Evolutionary conservation across 2,888 invertebrate species (phyloP), one percentile per base, ranked within the genome.

Genomic region (Incurvaria masculella): DNA sequence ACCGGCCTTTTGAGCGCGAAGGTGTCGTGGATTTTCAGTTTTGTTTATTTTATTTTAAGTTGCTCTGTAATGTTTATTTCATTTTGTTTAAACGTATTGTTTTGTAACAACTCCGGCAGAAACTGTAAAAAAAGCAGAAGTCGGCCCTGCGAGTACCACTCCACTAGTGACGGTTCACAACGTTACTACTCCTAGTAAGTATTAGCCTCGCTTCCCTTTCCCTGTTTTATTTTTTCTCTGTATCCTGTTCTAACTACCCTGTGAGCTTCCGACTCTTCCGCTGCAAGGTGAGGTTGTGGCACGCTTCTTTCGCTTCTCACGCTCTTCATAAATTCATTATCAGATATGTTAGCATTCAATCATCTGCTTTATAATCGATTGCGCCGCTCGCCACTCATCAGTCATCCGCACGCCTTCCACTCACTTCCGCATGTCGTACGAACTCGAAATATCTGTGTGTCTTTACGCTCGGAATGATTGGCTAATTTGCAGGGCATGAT

Each of bases 401-500:
- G 14, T 14, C 33, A 33, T 3, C 14, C 33, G 33, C 33, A 6
- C 33, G 33, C 33, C 8, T 33, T 33, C 33, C 6, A 33, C 33
- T 33, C 6, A 33, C 33, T 33, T 33, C 33, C 33, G 33, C 33
- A 23, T 10, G 11, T 33, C 33, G 33, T n/a, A 33, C 33, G 6
- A 33, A 14, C 4, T 14, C 33, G 5, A 23, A 56, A 63, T 73
- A 68, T 78, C 78, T 78, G 78, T 78, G 78, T 75, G 75, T 78
- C 78, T 76, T 74, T 75, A 78, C 72, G 56, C 65, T 70, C 67
- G 74, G 74, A 69, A 69, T 70, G 73, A 67, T 79, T 79, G 70
- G 73, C 69, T 75, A 68, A 74, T 76, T 78, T 78, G 61, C 79
- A 80, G 79, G 79, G 71, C 68, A 74, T 74, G 69, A 61, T 65